Evolutionary conservation across 2,888 invertebrate genomes (phyloP), one percentile per base, ranked within the genome.

Genomic region (Belgica antarctica): DNA sequence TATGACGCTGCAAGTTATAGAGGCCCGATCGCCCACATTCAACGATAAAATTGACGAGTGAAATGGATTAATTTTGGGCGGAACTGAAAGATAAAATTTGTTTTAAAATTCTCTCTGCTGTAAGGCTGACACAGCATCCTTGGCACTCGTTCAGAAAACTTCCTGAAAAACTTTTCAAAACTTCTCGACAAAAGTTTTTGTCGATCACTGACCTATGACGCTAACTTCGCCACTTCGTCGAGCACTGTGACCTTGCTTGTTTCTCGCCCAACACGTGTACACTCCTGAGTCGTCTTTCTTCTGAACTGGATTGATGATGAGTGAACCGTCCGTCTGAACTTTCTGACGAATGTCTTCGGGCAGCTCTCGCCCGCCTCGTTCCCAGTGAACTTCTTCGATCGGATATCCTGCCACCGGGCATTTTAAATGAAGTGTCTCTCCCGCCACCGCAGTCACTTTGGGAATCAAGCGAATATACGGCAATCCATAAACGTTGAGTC

Each of bases 371-470:
- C 88, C 88, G 65, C 86, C 85, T 75, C 89, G 85, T 77, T 89
- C 89, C 92, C 92, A 92, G 72, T 87, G 87, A 75, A 91, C 88
- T 75, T 88, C 86, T 75, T 89, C 88, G 73, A 91, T 88, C 24
- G 92, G 91, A 79, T 89, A 90, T 22, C 92, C 92, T 19, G 90
- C 89, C 27, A 90, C 91, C 19, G 90, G 90, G 79, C 92, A 70
- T 41, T 70, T 70, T n/a, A 92, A 81, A 69, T 86, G 84, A 74
- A 91, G 82, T 71, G 85, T 85, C 78, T 90, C 88, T 61, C 89
- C 89, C 7, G 90, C 90, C 10, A 91, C 89, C 3, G 90, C 90
- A 25, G 90, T 90, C 74, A 90, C 87, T 81, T 91, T 90, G 28
- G 88, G 88, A 78, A 92, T 89, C 72, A 88, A 83, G 59, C 90